Conservation (phyloP, 2,113 vertebrate species). For the Brienomyrus longianalis region DNA sequence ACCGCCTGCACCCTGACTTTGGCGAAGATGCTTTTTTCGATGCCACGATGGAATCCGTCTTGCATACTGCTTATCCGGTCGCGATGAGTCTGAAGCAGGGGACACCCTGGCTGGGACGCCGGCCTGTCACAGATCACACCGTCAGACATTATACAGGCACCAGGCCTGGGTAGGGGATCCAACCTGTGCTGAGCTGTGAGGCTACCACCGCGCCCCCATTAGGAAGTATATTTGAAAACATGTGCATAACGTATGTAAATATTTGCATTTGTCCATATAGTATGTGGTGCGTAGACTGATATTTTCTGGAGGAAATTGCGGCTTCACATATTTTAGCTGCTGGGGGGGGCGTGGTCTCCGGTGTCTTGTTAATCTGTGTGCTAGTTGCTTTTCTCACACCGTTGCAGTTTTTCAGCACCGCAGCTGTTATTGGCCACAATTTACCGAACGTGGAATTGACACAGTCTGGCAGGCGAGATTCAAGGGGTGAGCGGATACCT, state of each 20-base stretch:
- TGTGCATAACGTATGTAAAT: background rate
- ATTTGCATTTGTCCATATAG: background rate
- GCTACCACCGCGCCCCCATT: background rate
- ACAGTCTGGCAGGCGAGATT: background rate
- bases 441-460: background rate
- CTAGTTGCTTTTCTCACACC: background rate
- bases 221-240: background rate
- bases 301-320: background rate
- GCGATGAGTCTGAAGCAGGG: background rate
- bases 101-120: background rate
- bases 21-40: background rate
- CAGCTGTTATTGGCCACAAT: background rate
- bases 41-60: background rate
- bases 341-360: background rate
- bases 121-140: background rate
- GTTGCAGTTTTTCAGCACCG: background rate
- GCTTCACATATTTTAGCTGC: background rate
- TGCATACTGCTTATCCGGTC: background rate
- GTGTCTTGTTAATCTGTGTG: background rate
- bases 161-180: background rate
- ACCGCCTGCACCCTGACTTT: background rate
- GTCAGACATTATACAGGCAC: background rate
- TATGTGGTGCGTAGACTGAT: background rate
- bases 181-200: background rate
- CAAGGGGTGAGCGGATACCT: background rate